Percentiles rank a stretch among this genome's conserved stretches.
Evolutionary conservation across 1,140 invertebrate genomes (phyloP).

Genomic region (Cepaea nemoralis): DNA sequence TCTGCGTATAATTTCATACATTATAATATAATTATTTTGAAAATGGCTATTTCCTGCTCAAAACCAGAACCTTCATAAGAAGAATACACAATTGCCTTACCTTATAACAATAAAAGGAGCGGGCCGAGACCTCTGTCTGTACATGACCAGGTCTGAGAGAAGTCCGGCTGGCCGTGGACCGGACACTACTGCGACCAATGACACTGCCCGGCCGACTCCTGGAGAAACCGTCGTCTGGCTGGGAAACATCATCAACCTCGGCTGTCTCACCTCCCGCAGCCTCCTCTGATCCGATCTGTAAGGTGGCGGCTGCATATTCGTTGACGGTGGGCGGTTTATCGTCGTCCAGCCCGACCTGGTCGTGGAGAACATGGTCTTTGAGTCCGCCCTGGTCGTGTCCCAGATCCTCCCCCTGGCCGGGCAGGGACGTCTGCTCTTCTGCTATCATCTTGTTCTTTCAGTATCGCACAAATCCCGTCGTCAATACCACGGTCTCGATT

Average conservation of each 20-base stretch:
- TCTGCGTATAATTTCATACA: no score
- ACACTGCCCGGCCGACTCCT: slow-evolving; percentile 59
- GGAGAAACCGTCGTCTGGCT: slow-evolving; percentile 11
- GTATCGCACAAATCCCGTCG: no score
- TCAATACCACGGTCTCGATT: no score
- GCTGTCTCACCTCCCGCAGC: slow-evolving; percentile 24
- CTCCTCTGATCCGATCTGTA: slow-evolving; percentile 50
- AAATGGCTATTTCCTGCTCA: no score
- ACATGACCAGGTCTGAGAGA: slow-evolving; percentile 55
- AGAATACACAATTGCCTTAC: slow-evolving; percentile 28
- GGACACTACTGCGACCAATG: slow-evolving; percentile 53
- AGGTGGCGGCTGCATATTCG: slow-evolving; percentile 57
- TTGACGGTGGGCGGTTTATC: slow-evolving; percentile 48
- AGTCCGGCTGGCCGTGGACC: slow-evolving; percentile 50
- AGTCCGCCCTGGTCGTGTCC: no score
- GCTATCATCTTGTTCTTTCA: no score
- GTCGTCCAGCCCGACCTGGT: slow-evolving; percentile 49
- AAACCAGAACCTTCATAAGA: no score
- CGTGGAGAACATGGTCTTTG: no score
- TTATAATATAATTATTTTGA: no score
- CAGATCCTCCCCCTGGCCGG: no score
- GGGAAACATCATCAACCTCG: not conserved
- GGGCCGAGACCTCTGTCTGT: slow-evolving; percentile 45
- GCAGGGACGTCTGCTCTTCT: no score
- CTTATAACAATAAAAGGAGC: slow-evolving; percentile 60